phyloP scores from a whole-genome alignment of 2,797 vertebrate species.

The Sylvilagus floridanus region DNA sequence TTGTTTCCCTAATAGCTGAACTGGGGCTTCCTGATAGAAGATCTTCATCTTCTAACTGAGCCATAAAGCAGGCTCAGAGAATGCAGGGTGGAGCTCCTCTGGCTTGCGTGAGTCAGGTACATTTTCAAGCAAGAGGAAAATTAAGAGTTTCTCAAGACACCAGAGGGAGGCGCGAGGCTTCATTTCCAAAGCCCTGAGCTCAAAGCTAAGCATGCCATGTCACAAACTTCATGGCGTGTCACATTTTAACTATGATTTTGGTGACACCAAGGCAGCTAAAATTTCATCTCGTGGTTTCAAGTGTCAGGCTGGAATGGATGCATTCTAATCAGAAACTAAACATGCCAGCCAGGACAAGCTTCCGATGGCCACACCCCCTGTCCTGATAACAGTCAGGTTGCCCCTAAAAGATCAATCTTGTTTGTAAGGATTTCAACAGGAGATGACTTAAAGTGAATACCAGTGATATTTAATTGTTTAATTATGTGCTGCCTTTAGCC shows the following conservation, averaged over 20 bases:
- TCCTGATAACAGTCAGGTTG: background rate
- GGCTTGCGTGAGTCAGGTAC: constrained; percentile 1
- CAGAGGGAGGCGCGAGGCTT: constrained; percentile 14
- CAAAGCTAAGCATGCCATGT: constrained; percentile 23
- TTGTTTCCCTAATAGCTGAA: constrained; percentile 34
- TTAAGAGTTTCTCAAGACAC: constrained; percentile 20
- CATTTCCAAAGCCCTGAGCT: background rate
- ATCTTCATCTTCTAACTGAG: constrained; percentile 27
- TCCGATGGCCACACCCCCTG: background rate
- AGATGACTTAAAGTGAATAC: background rate
- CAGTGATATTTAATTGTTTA: no score
- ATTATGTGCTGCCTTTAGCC: background rate
- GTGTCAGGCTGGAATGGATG: background rate
- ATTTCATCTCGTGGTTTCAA: constrained; percentile 59
- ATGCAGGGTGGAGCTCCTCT: background rate
- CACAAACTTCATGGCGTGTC: constrained; percentile 17
- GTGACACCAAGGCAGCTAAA: constrained; percentile 29
- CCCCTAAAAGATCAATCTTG: background rate
- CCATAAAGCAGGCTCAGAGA: constrained; percentile 14
- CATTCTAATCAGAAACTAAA: constrained; percentile 40
- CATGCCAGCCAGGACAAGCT: background rate
- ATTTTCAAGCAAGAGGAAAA: constrained; percentile 58
- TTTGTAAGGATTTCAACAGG: background rate
- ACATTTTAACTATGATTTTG: constrained; percentile 52
- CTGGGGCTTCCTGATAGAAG: background rate